These are phyloP conservation scores for Cheiracanthium punctorium DNA, from an alignment of 2,888 invertebrate species.

Conservation along the genomic window DNA sequence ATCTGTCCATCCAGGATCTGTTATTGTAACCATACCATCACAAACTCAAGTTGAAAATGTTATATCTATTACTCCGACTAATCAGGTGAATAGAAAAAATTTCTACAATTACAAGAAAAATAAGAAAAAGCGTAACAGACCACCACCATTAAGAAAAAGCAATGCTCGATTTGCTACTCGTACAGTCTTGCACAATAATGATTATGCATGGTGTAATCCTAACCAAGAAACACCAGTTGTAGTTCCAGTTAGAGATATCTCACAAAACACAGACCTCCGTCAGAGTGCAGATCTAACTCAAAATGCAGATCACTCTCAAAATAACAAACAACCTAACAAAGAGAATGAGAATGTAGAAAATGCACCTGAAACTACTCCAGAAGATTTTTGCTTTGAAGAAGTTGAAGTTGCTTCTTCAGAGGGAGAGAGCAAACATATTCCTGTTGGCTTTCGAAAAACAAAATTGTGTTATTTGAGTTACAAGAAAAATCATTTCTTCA, in stretches of 20 bases:
- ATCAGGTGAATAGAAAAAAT: not conserved
- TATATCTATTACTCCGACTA: not conserved
- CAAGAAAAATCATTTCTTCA: conserved; percentile 29
- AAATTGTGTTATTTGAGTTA: conserved; percentile 31
- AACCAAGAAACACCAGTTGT: too few species aligned
- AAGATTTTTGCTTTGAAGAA: conserved; percentile 45
- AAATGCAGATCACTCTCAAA: not conserved
- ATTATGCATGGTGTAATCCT: too few species aligned
- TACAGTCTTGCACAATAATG: too few species aligned
- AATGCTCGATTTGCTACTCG: too few species aligned
- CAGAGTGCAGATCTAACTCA: not conserved
- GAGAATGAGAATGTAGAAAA: not conserved
- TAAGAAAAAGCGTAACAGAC: not conserved
- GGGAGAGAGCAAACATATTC: not conserved
- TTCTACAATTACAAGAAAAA: conserved; percentile 16
- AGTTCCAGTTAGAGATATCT: not conserved
- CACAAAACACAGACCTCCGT: not conserved
- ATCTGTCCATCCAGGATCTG: not conserved
- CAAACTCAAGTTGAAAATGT: too few species aligned
- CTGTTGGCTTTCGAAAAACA: conserved; percentile 33
- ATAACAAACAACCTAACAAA: not conserved
- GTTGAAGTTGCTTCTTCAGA: conserved; percentile 44
- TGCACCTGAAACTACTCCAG: conserved; percentile 7
- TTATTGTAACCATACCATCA: not conserved
- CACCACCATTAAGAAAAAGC: too few species aligned